A percentile compares a stretch with the other conserved stretches of the same genome.
Conservation (phyloP, 1,140 invertebrate genomes). For the Panagrolaimus sp. region DNA sequence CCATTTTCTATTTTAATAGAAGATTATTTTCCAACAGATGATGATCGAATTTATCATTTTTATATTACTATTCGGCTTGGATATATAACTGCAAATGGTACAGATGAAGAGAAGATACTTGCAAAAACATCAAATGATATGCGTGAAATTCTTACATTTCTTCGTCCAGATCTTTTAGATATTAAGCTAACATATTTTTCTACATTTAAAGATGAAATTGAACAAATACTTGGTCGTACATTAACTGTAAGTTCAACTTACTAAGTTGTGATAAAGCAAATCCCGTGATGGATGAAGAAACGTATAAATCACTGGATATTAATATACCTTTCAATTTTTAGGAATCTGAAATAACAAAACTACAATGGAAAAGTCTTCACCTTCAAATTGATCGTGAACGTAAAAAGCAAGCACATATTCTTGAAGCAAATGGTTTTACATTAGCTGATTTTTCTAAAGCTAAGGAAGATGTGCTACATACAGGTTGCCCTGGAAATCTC, state of each 20-base stretch:
- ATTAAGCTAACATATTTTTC: neutral
- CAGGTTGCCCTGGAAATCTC: neutral
- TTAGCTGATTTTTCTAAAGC: neutral
- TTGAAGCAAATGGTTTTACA: too few species aligned
- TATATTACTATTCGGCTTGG: neutral
- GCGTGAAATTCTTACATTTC: neutral
- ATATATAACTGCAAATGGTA: neutral
- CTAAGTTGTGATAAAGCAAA: conserved; percentile 98
- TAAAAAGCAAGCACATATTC: too few species aligned
- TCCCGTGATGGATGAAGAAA: conserved; percentile 68
- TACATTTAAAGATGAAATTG: too few species aligned
- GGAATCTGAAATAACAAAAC: too few species aligned
- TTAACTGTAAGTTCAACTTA: conserved; percentile 65
- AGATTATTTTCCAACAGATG: neutral
- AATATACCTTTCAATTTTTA: too few species aligned
- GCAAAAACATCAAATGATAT: neutral
- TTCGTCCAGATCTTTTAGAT: neutral
- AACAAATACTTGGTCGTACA: too few species aligned
- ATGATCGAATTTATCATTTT: neutral
- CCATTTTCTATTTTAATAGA: neutral
- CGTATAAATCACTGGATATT: too few species aligned
- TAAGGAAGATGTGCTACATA: neutral
- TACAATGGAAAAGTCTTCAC: too few species aligned
- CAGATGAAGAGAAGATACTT: neutral
- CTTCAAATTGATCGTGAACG: too few species aligned